Evolutionary conservation across 64 coral and sea anemone genomes (phyloP), one percentile per base, ranked within the genome.

Genomic region (Montipora efflorescens): DNA sequence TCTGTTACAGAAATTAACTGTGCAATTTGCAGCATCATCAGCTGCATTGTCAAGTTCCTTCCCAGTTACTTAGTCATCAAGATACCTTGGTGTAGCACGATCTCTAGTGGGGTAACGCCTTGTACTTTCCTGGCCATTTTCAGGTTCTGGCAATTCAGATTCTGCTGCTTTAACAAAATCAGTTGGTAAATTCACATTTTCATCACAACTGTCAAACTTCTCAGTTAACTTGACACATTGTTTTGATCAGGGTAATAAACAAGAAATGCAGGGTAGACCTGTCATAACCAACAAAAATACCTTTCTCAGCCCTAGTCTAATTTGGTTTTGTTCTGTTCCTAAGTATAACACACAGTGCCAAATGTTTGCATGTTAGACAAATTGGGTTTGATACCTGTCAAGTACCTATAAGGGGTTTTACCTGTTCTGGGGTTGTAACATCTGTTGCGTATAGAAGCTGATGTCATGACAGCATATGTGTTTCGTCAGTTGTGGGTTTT

Each of bases 201-300:
- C 76, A 49, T 53, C 76, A 15, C 13, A 45, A 18, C 3, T 50
- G 44, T 50, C 76, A 48, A 79, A 49, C 15, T 79, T 79, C 47
- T 79, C 44, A 51, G 76, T 49, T 48, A 79, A 79, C 47, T 79
- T 79, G 44, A 53, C 47, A 84, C 79, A 92, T 49, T 67, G 47
- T 83, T 52, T 43, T 5, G 28, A 47, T 87, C 70, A 36, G 91
- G 91, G 73, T 78, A 74, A 87, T 87, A 93, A 16, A 93, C 81
- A 87, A 93, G 82, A 87, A 76, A 93, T 19, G 91, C 80, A 46
- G 91, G 91, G 81, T 93, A 47, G 20, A 46, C 80, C 47, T 87
- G 48, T 87, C 80, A 78, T 93, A 87, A 23, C 91, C 91, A 16
- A 93, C 52, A 87, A 93, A 93, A 76, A 93, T 19, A 47, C 91